Base-by-base conservation (phyloP, 2,113 vertebrate genomes). In the Hippocampus abdominalis region DNA sequence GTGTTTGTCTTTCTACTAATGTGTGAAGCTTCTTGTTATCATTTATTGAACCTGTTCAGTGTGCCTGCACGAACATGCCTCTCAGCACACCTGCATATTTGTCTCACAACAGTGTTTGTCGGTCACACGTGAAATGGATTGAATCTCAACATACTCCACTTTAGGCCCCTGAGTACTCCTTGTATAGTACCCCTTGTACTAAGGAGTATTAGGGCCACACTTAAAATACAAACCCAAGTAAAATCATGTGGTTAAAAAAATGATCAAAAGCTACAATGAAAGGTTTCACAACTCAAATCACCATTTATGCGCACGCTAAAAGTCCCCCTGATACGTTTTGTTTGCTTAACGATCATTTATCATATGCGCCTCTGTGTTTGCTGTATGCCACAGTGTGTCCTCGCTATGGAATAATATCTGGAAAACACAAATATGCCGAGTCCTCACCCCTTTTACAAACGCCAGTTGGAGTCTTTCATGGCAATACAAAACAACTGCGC, bases 11-110 rank as follows among this genome's bases (percentile, higher is more conserved):
- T 42, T 36, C 32, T 36, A 36, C 5, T 36, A 36, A 62, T 69
- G 74, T 77, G 69, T 79, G 36, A 83, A 73, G 81, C 16, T 64
- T 12, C 61, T n/a, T 8, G 20, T 73, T 72, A 60, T 21, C 60
- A 10, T 69, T 62, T 39, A 57, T 79, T 74, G 13, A 25, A 1
- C 29, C 68, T 59, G 13, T 69, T 49, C 23, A 6, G 42, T 62
- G 15, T 49, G 18, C 66, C 32, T 76, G 57, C 74, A 77, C 70
- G 49, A 76, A 76, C 71, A 69, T 54, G 51, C n/a, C 2, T 39
- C 9, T 62, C 8, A n/a, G 32, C 3, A 8, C 36, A 39, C 60
- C 2, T 4, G 32, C 18, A 21, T 40, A 12, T 62, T 39, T 23
- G 12, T 40, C 32, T 18, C 18, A 32, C 2, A 12, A 54, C 10